phyloP scores from a whole-genome alignment of 2,113 vertebrate genomes.

The Crotalus viridis region DNA sequence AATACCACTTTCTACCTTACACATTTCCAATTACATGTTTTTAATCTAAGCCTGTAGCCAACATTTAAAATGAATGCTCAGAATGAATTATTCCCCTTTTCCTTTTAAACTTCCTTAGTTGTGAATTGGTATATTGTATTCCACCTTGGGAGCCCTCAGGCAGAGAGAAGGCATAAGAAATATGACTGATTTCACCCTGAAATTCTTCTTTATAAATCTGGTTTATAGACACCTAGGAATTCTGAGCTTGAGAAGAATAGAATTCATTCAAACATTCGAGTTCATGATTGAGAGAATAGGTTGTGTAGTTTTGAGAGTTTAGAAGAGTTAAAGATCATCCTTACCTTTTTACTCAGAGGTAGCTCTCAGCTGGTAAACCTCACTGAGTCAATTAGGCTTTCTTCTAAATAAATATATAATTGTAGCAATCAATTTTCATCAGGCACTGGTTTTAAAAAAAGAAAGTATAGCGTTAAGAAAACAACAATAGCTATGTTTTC shows the following conservation, averaged over 20 bases:
- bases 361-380: neutral
- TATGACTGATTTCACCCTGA: neutral
- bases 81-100: neutral
- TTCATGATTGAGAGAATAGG: neutral
- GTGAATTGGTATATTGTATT: neutral
- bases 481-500: neutral
- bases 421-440: neutral
- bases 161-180: neutral
- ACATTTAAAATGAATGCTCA: conserved; percentile 3
- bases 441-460: neutral
- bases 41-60: neutral
- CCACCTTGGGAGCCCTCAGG: neutral
- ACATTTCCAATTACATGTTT: neutral
- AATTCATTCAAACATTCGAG: neutral
- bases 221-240: neutral
- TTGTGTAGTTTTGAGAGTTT: neutral
- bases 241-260: neutral
- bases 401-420: no score
- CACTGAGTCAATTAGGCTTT: neutral
- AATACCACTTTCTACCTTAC: neutral
- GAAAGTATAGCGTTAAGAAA: neutral
- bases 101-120: neutral
- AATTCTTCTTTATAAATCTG: neutral
- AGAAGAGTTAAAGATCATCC: neutral
- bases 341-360: neutral